Conservation (phyloP, 2,113 vertebrate species). For the Mesocricetus auratus region DNA sequence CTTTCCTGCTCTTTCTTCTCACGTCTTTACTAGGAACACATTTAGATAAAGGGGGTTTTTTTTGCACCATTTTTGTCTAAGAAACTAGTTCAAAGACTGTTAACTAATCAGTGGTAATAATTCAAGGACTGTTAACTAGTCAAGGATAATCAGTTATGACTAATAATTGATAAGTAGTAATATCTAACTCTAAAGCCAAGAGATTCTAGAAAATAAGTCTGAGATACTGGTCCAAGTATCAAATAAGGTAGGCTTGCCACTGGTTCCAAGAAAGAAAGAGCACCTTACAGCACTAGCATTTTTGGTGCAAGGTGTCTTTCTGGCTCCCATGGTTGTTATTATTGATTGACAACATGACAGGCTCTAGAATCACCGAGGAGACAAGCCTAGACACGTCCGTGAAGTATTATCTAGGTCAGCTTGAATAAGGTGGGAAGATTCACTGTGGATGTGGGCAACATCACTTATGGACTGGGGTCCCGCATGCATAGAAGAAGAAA, state of each 20-base stretch:
- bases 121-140: background rate
- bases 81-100: background rate
- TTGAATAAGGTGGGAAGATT: background rate
- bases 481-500: background rate
- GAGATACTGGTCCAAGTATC: background rate
- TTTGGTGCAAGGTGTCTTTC: background rate
- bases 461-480: background rate
- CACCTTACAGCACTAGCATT: fast-evolving
- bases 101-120: background rate
- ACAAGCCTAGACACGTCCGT: too few relatives aligned
- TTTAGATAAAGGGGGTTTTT: background rate
- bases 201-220: background rate
- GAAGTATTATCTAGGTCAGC: background rate
- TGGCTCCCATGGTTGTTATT: background rate
- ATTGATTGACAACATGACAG: background rate
- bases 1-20: background rate
- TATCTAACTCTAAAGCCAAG: conserved; percentile 6
- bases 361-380: background rate
- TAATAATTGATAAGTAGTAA: background rate
- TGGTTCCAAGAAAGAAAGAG: background rate
- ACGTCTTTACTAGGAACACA: background rate
- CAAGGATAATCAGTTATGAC: background rate
- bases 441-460: background rate
- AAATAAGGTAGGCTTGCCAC: background rate
- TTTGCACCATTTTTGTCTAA: background rate